Conservation (phyloP, 2,888 invertebrate genomes). For the Catotricha subobsoleta region DNA sequence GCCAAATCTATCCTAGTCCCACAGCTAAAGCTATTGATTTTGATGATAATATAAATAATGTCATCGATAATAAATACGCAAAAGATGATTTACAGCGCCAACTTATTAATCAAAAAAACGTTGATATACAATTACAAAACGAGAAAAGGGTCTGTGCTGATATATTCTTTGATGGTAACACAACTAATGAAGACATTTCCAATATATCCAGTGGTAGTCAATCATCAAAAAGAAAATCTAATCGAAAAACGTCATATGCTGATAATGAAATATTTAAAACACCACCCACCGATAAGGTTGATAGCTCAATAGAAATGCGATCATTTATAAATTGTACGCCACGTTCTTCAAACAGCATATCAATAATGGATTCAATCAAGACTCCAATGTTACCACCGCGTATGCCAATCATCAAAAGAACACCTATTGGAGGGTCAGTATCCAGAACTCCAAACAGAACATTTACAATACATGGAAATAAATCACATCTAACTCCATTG, state of each 20-base stretch:
- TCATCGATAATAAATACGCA: no score
- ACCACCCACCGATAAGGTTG: no score
- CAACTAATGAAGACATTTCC: not conserved
- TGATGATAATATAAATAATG: no score
- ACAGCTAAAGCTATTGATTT: no score
- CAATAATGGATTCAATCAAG: constrained; percentile 6
- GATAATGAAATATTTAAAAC: not conserved
- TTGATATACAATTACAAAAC: no score
- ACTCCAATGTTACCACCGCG: constrained; percentile 6
- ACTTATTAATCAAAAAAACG: no score
- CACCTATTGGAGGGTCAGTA: constrained; percentile 2
- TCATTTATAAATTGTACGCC: no score
- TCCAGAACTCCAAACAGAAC: constrained; percentile 6
- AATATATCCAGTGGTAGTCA: not conserved
- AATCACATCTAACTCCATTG: constrained; percentile 14
- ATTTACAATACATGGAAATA: constrained; percentile 8
- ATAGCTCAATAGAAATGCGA: no score
- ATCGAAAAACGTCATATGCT: not conserved
- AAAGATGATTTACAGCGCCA: no score
- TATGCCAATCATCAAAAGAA: not conserved
- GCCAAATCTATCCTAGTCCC: no score
- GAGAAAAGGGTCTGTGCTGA: not conserved
- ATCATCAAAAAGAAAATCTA: not conserved
- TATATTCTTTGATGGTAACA: not conserved
- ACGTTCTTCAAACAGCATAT: not conserved